A percentile compares a stretch with the other conserved stretches of the same genome.
phyloP scores from a whole-genome alignment of 2,113 vertebrate genomes.

The Geococcyx californianus region DNA sequence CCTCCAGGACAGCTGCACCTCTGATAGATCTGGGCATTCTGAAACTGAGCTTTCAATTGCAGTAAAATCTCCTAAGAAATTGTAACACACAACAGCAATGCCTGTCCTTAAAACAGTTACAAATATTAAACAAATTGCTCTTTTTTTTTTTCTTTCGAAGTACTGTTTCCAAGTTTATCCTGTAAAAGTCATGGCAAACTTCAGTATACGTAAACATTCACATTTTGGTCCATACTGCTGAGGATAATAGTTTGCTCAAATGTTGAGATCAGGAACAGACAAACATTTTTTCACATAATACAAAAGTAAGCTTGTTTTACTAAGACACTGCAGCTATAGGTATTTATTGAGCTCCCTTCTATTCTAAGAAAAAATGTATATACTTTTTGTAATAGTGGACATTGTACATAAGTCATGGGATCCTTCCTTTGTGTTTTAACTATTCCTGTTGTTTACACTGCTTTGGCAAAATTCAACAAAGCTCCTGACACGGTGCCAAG shows the following conservation, averaged over 20 bases:
- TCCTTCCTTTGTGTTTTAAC: slow-evolving; percentile 28
- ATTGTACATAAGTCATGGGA: not conserved
- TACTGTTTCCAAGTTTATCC: not conserved
- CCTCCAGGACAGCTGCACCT: not conserved
- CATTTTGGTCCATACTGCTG: not conserved
- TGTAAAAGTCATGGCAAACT: not conserved
- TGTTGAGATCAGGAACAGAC: not conserved
- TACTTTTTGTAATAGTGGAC: not conserved
- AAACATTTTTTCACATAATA: not conserved
- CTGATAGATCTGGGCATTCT: not conserved
- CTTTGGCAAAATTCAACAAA: slow-evolving; percentile 32
- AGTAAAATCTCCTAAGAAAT: not conserved
- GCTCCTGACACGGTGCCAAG: slow-evolving; percentile 34
- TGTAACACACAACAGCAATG: not conserved
- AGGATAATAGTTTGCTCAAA: not conserved
- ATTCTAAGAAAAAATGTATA: not conserved
- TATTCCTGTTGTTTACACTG: not conserved
- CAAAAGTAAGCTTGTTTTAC: not conserved
- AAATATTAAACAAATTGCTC: not conserved
- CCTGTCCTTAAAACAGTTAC: not conserved
- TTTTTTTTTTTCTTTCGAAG: not conserved
- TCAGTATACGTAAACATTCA: not conserved
- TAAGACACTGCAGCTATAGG: not conserved
- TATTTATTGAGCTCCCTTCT: not conserved
- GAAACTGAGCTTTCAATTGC: not conserved